phyloP scores from a whole-genome alignment of 2,888 invertebrate species.

The Harpalus rufipes region DNA sequence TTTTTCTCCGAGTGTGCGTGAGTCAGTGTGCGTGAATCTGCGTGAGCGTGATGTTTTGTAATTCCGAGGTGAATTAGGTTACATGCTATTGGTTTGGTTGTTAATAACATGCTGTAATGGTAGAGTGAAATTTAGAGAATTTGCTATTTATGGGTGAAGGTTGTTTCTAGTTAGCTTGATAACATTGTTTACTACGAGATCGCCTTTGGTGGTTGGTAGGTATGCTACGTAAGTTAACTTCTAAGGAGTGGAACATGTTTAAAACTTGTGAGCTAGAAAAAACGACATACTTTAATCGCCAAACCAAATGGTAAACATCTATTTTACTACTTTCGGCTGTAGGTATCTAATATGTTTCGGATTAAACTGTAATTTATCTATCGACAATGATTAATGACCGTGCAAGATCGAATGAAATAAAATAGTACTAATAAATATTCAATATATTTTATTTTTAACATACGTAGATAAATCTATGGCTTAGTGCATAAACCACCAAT shows the following conservation, averaged over 20 bases:
- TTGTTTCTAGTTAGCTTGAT: constrained; percentile 9
- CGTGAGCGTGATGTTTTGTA: constrained; percentile 43
- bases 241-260: constrained; percentile 5
- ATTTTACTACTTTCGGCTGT: background rate
- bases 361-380: background rate
- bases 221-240: background rate
- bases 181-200: constrained; percentile 8
- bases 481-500: too few species aligned
- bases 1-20: constrained; percentile 51
- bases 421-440: background rate
- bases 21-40: background rate
- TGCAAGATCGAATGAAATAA: background rate
- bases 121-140: constrained; percentile 48
- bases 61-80: constrained; percentile 56
- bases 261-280: background rate
- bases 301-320: background rate
- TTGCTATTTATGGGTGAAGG: constrained; percentile 48
- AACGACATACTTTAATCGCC: constrained; percentile 9
- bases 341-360: background rate
- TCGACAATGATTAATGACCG: background rate
- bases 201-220: constrained; percentile 25
- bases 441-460: too few species aligned
- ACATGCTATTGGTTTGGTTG: constrained; percentile 36
- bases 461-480: too few species aligned
- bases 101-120: constrained; percentile 53